Conservation (phyloP, 2,797 vertebrate species). For the Bradypodion ventrale region DNA sequence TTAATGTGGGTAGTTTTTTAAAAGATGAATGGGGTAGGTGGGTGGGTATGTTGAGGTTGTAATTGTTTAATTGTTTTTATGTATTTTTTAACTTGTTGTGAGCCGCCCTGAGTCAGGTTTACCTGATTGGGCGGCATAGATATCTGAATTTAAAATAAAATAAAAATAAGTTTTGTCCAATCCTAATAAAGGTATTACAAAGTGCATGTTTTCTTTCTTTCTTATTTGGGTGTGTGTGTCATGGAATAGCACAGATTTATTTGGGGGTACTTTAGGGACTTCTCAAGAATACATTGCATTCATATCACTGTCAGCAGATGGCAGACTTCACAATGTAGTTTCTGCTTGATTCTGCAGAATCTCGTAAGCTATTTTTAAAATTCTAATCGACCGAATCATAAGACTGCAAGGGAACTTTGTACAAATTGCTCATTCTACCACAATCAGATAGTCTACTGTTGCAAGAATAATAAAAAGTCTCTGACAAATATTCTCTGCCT, state of each 20-base stretch:
- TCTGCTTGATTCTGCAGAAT: neutral
- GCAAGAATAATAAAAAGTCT: too few species aligned
- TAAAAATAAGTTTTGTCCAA: neutral
- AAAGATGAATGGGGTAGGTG: too few species aligned
- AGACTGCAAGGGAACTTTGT: neutral
- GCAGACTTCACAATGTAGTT: conserved; percentile 3
- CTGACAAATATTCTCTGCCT: neutral
- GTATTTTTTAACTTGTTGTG: too few species aligned
- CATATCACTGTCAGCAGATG: neutral
- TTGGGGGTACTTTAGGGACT: neutral
- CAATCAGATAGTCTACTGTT: neutral
- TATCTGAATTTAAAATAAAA: too few species aligned
- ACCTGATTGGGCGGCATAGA: too few species aligned
- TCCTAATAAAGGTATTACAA: neutral
- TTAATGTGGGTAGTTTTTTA: too few species aligned
- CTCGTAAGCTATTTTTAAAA: neutral
- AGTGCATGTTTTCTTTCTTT: neutral
- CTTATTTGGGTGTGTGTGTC: too few species aligned
- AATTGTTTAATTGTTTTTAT: too few species aligned
- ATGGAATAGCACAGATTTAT: neutral
- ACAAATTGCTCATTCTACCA: neutral
- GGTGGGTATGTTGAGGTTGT: too few species aligned
- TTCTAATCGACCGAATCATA: neutral
- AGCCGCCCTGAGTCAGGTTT: too few species aligned
- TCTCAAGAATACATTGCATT: neutral